phyloP scores from a whole-genome alignment of 2,888 invertebrate species.

The Biston betularia region DNA sequence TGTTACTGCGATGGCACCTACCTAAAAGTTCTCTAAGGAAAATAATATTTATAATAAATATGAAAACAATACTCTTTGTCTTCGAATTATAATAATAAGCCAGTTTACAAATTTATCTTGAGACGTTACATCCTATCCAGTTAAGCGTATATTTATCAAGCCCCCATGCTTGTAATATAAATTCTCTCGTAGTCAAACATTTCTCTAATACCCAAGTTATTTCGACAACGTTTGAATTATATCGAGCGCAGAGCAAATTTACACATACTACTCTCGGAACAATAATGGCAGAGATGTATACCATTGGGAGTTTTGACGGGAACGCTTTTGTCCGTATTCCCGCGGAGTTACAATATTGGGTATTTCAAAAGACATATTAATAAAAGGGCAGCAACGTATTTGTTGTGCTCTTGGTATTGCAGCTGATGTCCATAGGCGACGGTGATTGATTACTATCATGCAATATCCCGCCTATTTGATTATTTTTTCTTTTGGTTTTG shows the following conservation, averaged over 20 bases:
- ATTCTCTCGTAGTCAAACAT: slow-evolving; percentile 20
- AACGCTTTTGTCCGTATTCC: too few relatives aligned
- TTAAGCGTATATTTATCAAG: slow-evolving; percentile 7
- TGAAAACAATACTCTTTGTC: not conserved
- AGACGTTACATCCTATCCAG: not conserved
- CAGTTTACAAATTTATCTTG: not conserved
- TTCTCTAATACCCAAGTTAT: slow-evolving; percentile 22
- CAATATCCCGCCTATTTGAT: too few relatives aligned
- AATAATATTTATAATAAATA: too few relatives aligned
- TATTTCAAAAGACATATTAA: too few relatives aligned
- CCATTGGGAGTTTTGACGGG: not conserved
- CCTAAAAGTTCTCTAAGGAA: too few relatives aligned
- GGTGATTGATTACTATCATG: too few relatives aligned
- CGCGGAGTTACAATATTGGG: too few relatives aligned
- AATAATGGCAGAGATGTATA: not conserved
- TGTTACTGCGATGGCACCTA: too few relatives aligned
- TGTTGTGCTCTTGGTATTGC: too few relatives aligned
- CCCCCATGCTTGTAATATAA: slow-evolving; percentile 6
- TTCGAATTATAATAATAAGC: not conserved
- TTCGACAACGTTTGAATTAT: slow-evolving; percentile 29
- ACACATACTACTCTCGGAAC: slow-evolving; percentile 6
- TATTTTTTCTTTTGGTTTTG: too few relatives aligned
- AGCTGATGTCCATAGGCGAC: too few relatives aligned
- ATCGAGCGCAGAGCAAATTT: slow-evolving; percentile 22
- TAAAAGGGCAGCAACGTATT: too few relatives aligned